Percentiles rank a stretch among this genome's conserved stretches.
These are phyloP conservation scores for Drosophila leonis DNA, from an alignment of 2,888 invertebrate genomes.

Conservation along the genomic window DNA sequence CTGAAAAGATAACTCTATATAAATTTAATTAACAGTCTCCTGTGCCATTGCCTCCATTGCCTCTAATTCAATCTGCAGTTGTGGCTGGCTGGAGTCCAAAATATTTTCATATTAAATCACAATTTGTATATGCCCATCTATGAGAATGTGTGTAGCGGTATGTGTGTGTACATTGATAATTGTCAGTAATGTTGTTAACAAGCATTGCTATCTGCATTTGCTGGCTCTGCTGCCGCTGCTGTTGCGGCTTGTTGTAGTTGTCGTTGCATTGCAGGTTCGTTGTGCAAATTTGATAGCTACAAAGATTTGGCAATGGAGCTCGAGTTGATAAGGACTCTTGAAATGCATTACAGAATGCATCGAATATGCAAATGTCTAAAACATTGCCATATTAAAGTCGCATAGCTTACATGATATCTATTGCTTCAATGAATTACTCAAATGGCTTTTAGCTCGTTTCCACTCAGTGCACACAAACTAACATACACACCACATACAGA, in stretches of 20 bases:
- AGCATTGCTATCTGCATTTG: conserved; percentile 43
- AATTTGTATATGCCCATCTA: conserved; percentile 42
- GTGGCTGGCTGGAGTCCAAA: conserved; percentile 28
- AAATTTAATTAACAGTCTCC: conserved; percentile 71
- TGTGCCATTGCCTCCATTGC: conserved; percentile 11
- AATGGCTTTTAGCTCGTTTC: conserved; percentile 9
- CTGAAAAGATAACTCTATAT: conserved; percentile 49
- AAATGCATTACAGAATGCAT: conserved; percentile 39
- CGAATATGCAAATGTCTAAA: conserved; percentile 44
- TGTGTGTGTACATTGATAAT: conserved; percentile 58
- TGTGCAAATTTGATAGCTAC: conserved; percentile 11
- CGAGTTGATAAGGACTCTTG: conserved; percentile 38
- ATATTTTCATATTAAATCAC: conserved; percentile 62
- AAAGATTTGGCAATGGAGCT: conserved; percentile 16
- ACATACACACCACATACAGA: conserved; percentile 1
- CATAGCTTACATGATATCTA: conserved; percentile 8
- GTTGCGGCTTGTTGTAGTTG: background rate
- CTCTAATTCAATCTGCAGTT: conserved; percentile 61
- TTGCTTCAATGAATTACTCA: conserved; percentile 7
- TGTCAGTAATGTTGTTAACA: conserved; percentile 73
- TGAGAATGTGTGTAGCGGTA: background rate
- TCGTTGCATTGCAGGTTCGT: conserved; percentile 21
- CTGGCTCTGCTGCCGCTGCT: conserved; percentile 3
- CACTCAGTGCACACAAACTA: conserved; percentile 14
- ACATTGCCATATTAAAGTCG: conserved; percentile 28